Evolutionary conservation across 2,113 vertebrate genomes (phyloP).

Genomic region (Mobula birostris): DNA sequence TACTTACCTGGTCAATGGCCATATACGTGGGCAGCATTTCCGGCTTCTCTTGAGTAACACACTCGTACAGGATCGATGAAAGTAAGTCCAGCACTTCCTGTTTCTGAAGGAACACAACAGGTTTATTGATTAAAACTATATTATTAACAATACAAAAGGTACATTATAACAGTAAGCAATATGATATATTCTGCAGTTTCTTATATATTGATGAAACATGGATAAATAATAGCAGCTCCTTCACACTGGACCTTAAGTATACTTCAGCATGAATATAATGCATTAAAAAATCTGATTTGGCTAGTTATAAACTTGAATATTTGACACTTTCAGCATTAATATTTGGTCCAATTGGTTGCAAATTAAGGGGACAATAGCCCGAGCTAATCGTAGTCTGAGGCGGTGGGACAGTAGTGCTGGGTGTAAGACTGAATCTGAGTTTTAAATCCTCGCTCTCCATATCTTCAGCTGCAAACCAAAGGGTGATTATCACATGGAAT

Average conservation of each 20-base stretch:
- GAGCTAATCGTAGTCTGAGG: not conserved
- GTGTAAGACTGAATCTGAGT: not conserved
- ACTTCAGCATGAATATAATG: not conserved
- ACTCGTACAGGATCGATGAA: conserved; percentile 90
- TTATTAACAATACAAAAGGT: not conserved
- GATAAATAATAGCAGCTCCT: not conserved
- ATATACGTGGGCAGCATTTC: conserved; percentile 95
- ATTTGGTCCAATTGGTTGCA: not conserved
- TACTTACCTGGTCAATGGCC: conserved; percentile 85
- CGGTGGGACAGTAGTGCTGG: not conserved
- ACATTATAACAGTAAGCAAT: not conserved
- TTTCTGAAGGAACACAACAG: conserved; percentile 60
- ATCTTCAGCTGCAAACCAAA: not conserved
- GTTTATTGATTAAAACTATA: not conserved
- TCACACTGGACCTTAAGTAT: not conserved
- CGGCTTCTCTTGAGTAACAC: conserved; percentile 89
- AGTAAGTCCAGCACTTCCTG: conserved; percentile 78
- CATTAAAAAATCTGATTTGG: not conserved
- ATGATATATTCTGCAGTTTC: not conserved
- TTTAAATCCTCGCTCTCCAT: not conserved
- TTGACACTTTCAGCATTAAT: not conserved
- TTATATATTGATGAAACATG: not conserved
- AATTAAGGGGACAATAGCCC: not conserved
- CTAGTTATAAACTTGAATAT: not conserved
- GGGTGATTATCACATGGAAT: not conserved